Conservation (phyloP, 2,113 vertebrate genomes). For the Numida meleagris region DNA sequence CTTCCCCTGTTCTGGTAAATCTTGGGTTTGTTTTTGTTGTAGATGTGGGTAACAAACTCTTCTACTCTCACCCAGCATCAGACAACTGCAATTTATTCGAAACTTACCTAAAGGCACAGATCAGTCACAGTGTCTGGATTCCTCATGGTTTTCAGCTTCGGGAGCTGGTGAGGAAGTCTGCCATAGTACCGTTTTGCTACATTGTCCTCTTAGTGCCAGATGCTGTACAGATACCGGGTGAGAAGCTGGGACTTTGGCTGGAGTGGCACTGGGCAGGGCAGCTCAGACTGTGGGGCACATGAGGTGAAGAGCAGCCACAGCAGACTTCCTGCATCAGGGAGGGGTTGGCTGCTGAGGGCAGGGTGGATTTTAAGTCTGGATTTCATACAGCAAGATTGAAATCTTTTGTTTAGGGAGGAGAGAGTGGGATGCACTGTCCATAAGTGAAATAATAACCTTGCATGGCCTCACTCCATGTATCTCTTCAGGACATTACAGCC, state of each 20-base stretch:
- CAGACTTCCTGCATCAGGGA: not conserved
- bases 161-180: not conserved
- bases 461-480: not conserved
- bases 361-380: not conserved
- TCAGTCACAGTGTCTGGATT: not conserved
- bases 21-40: not conserved
- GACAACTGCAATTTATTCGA: not conserved
- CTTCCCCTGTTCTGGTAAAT: not conserved
- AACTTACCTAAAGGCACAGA: not conserved
- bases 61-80: not conserved
- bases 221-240: not conserved
- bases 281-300: accelerated
- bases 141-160: not conserved
- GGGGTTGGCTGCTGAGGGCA: not conserved
- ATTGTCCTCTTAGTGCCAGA: not conserved
- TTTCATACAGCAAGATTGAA: not conserved
- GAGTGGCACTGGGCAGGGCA: not conserved
- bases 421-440: not conserved
- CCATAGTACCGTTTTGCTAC: not conserved
- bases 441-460: not conserved
- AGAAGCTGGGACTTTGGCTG: not conserved
- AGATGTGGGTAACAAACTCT: not conserved
- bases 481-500: not conserved
- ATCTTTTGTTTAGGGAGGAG: not conserved
- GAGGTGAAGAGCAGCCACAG: not conserved